Conservation (phyloP, 2,888 invertebrate genomes). For the Eupithecia pulchellata region DNA sequence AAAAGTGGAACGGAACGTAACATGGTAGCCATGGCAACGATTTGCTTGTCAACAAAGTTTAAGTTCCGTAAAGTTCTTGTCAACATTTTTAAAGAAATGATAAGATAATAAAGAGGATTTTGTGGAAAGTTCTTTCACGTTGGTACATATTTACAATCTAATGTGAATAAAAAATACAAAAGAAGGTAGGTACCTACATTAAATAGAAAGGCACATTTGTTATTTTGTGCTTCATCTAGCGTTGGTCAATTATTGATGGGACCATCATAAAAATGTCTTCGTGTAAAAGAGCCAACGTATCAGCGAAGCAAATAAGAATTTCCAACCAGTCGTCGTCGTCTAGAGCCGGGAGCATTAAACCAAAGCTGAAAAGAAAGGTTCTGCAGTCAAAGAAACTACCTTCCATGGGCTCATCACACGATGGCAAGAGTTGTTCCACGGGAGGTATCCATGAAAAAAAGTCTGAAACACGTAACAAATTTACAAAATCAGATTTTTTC, state of each 20-base stretch:
- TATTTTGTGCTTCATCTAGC: background rate
- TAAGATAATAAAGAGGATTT: background rate
- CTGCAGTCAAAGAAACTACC: constrained; percentile 55
- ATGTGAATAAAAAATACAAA: background rate
- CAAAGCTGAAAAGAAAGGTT: constrained; percentile 58
- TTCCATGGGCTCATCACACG: constrained; percentile 39
- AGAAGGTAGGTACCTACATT: background rate
- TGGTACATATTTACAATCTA: background rate
- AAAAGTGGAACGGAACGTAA: constrained; percentile 17
- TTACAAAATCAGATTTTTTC: constrained; percentile 64
- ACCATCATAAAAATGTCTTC: background rate
- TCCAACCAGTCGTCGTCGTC: constrained; percentile 30
- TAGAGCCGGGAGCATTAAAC: constrained; percentile 32
- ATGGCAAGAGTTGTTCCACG: constrained; percentile 61
- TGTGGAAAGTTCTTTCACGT: background rate
- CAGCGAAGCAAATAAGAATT: constrained; percentile 30
- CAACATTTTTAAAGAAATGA: background rate
- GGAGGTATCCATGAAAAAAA: constrained; percentile 49
- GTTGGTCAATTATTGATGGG: background rate
- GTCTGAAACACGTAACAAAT: constrained; percentile 55
- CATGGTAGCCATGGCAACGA: constrained; percentile 49
- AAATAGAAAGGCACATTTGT: background rate
- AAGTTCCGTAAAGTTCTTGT: background rate
- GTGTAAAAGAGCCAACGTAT: constrained; percentile 25
- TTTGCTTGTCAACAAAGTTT: constrained; percentile 37